phyloP scores from a whole-genome alignment of 2,797 vertebrate species.

The Phylloscopus collybita region DNA sequence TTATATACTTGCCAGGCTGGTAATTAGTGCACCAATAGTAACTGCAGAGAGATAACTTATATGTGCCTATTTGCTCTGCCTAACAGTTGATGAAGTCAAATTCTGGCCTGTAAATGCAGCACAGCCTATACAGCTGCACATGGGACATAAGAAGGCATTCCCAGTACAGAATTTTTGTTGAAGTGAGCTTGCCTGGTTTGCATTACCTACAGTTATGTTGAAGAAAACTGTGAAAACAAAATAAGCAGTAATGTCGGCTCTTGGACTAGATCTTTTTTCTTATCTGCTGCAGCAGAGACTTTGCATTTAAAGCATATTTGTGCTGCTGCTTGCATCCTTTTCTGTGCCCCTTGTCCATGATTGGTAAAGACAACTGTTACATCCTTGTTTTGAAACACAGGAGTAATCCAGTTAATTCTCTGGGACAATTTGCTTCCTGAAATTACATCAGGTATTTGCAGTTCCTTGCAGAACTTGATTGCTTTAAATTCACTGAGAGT shows the following conservation, averaged over 20 bases:
- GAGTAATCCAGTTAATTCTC: neutral
- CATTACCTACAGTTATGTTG: neutral
- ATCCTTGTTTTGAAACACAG: neutral
- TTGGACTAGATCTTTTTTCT: neutral
- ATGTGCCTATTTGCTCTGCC: neutral
- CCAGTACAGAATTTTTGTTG: neutral
- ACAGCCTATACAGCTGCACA: neutral
- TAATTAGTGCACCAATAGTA: neutral
- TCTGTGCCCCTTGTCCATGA: neutral
- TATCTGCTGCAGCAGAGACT: neutral
- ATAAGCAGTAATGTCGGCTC: fast-evolving
- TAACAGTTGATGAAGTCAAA: neutral
- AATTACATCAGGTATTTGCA: neutral
- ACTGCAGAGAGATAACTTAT: neutral
- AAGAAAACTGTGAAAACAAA: neutral
- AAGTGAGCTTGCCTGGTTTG: neutral
- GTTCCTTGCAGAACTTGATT: neutral
- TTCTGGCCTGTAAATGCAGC: neutral
- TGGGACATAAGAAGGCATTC: neutral
- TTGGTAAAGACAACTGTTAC: neutral
- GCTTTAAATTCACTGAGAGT: neutral
- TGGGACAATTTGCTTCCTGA: neutral
- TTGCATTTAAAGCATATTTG: neutral
- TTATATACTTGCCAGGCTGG: neutral
- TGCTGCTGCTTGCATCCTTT: neutral